Evolutionary conservation across 2,113 vertebrate genomes (phyloP).

Genomic region (Colaptes auratus): DNA sequence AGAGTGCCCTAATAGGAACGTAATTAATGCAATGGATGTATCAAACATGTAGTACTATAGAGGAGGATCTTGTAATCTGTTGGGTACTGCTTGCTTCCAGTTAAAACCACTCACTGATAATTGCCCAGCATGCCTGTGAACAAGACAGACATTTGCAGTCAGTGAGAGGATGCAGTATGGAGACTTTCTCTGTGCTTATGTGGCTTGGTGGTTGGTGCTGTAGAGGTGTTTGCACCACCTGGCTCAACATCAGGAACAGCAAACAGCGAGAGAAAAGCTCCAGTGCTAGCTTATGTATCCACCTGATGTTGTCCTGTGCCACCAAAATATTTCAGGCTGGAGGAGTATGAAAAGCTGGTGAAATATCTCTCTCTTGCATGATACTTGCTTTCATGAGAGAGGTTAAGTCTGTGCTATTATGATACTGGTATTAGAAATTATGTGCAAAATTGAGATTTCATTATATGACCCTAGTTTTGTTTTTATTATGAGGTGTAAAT

Average conservation of each 20-base stretch:
- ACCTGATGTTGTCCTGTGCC: not conserved
- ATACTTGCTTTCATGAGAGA: not conserved
- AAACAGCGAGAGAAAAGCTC: accelerated
- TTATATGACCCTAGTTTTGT: not conserved
- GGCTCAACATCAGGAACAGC: not conserved
- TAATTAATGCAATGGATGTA: not conserved
- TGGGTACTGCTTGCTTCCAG: not conserved
- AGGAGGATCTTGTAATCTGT: not conserved
- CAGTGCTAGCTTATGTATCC: no score
- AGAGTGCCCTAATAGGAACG: no score
- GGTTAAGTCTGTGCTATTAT: not conserved
- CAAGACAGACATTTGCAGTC: not conserved
- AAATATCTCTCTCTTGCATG: not conserved
- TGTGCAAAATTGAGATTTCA: not conserved
- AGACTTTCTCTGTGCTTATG: not conserved
- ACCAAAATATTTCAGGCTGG: not conserved
- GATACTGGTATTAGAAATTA: not conserved
- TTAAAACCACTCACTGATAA: not conserved
- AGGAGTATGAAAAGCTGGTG: not conserved
- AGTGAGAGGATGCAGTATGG: not conserved
- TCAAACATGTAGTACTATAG: no score
- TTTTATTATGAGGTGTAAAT: not conserved
- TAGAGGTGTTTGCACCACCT: not conserved
- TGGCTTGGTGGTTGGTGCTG: not conserved
- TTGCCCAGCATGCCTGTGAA: not conserved